Evolutionary conservation across 2,888 invertebrate genomes (phyloP), one percentile per base, ranked within the genome.

Genomic region (Itoplectis maculator): DNA sequence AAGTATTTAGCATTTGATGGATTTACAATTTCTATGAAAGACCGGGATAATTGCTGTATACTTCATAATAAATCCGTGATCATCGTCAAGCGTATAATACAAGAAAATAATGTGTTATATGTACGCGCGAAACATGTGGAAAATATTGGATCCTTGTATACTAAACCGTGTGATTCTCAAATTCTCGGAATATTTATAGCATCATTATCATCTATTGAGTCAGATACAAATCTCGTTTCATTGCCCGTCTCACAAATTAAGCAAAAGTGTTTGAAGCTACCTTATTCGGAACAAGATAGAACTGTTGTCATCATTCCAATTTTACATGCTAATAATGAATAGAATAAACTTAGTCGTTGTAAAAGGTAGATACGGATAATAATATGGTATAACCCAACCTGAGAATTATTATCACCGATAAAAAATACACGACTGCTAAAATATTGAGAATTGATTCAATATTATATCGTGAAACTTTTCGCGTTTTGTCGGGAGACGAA

Each of bases 201-300:
- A 11, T 47, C 47, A 8, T 15, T 37, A 35, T 29, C 11, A 47
- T 23, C 47, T 29, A 8, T 23, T 47, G 4, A 68, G 47, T 29
- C 35, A 47, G 47, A 68, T 68, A 4, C 20, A 4, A 35, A 68
- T 15, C 29, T 47, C 8, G 59, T 15, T 8, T n/a, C n/a, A 61
- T 15, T 68, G 29, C 20, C 68, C 47, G 23, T 35, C 47, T 68
- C 37, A 37, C 68, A 68, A 68, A 68, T 68, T 29, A 23, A 68
- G 35, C 68, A 51, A 23, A 68, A 68, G 68, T 68, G 68, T 68
- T 20, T 47, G 68, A 68, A 47, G 13, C 47, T 68, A 47, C 59
- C 59, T 15, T 61, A 61, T 15, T 61, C 37, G 15, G 59, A 61
- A 37, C 59, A 61, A 61, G 59, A 61, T 37, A n/a, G 59, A 35